These are phyloP conservation scores for Synchiropus splendidus DNA, from an alignment of 2,113 vertebrate genomes.

Conservation along the genomic window DNA sequence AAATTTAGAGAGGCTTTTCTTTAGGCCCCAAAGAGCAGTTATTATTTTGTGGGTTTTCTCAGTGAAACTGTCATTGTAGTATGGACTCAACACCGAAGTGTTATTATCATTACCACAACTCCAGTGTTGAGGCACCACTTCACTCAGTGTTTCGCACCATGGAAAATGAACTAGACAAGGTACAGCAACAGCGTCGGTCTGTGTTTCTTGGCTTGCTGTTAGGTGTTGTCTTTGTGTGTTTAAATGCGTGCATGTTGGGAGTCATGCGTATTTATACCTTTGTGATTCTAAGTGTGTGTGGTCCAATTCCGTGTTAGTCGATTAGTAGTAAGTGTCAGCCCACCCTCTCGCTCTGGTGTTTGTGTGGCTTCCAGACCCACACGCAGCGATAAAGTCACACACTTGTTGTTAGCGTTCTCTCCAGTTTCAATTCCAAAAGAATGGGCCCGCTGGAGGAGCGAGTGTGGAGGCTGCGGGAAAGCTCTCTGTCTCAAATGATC, in stretches of 20 bases:
- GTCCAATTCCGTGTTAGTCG: constrained; percentile 27
- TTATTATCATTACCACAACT: no score
- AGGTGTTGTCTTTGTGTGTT: constrained; percentile 20
- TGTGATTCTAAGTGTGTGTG: constrained; percentile 42
- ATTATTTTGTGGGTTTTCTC: no score
- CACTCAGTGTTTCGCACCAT: no score
- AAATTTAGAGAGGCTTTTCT: no score
- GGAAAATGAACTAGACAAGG: no score
- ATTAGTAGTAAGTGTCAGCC: constrained; percentile 5
- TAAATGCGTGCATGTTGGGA: constrained; percentile 13
- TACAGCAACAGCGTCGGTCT: constrained; percentile 22
- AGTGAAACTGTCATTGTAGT: no score
- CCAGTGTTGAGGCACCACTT: no score
- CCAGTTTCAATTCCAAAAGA: constrained; percentile 35
- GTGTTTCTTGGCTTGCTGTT: constrained; percentile 39
- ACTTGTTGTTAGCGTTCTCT: constrained; percentile 5
- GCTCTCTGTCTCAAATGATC: constrained; percentile 50
- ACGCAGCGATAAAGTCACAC: constrained; percentile 11
- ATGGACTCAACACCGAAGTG: no score
- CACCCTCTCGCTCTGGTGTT: constrained; percentile 24
- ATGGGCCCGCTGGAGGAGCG: constrained; percentile 34
- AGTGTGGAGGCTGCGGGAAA: constrained; percentile 23
- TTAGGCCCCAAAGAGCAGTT: no score
- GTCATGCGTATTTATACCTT: no score
- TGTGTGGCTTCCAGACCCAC: constrained; percentile 41